Base-by-base conservation (phyloP, 2,888 invertebrate species). In the Cosmia pyralina region DNA sequence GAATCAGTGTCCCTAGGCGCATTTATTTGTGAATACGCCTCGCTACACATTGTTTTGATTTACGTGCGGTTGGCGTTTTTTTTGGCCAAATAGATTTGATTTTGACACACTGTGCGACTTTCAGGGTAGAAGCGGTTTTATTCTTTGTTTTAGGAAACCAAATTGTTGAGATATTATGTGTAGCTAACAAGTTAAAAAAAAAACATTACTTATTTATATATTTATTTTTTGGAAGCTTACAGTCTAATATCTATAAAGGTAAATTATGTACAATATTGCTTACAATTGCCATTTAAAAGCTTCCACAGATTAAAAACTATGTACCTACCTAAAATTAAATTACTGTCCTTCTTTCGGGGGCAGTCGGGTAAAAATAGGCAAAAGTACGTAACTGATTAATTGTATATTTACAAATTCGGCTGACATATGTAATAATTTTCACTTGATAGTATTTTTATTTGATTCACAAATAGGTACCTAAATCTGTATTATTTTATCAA, bases 11-110 rank as follows among this genome's bases (percentile, higher is more conserved):
- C 95, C 94, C 94, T 88, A 89, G 93, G 93, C 91, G 90, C 91
- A 91, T 94, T 94, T 95, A 94, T 95, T 94, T 94, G 93, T 90
- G 90, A 91, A 88, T 88, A 91, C 93, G 94, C 92, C 85, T 90
- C 90, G 89, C 82, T 91, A 89, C 88, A 84, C 91, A 92, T 90
- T 92, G 87, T 90, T 91, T 91, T 93, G 93, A 94, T 93, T 94
- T 93, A 91, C 88, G 82, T 88, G 80, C 75, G 58, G 58, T 69
- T 28, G 69, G 72, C 48, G 55, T 64, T 57, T 82, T 41, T 83
- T 86, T 86, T 79, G 73, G 19, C 70, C 75, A 55, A 68, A 46
- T 55, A 69, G 65, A 72, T 82, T 68, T 63, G 38, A 70, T 62
- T 79, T 72, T 67, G 70, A 66, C 70, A 62, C 86, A 89, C 81